Percentiles rank a stretch among this genome's conserved stretches.
Evolutionary conservation across 2,113 vertebrate genomes (phyloP).

Genomic region (Oncorhynchus mykiss): DNA sequence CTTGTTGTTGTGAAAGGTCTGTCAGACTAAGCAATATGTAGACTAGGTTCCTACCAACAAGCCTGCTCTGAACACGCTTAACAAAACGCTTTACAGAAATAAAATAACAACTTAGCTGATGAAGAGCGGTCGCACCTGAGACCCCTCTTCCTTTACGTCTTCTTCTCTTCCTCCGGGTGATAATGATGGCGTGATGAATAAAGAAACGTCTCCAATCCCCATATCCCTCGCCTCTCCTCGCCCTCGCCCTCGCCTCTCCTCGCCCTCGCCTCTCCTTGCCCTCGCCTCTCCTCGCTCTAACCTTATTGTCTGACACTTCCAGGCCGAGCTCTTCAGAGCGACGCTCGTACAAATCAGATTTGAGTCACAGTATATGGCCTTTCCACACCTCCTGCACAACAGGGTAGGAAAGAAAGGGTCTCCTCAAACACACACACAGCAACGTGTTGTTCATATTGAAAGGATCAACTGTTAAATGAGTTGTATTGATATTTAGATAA

Average conservation of each 20-base stretch:
- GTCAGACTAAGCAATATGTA: background rate
- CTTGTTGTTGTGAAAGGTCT: background rate
- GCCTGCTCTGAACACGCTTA: background rate
- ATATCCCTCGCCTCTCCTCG: constrained; percentile 30
- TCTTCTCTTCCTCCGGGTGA: background rate
- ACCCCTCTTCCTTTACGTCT: background rate
- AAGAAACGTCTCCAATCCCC: constrained; percentile 47
- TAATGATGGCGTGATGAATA: constrained; percentile 42
- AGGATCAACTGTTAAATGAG: too few species aligned
- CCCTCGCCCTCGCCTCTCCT: background rate
- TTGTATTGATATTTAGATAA: background rate
- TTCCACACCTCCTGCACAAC: background rate
- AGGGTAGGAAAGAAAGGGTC: too few species aligned
- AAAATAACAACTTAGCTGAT: background rate
- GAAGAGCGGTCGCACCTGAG: background rate
- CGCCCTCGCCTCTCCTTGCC: constrained; percentile 20
- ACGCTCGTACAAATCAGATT: constrained; percentile 53
- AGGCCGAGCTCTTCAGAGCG: constrained; percentile 30
- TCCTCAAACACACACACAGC: too few species aligned
- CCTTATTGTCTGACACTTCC: constrained; percentile 27
- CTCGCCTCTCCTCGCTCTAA: constrained; percentile 29
- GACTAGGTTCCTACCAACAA: background rate
- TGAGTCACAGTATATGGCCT: constrained; percentile 26
- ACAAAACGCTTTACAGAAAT: background rate
- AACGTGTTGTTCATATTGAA: too few species aligned